phyloP scores from a whole-genome alignment of 2,113 vertebrate species.

The Scartelaos histophorus region DNA sequence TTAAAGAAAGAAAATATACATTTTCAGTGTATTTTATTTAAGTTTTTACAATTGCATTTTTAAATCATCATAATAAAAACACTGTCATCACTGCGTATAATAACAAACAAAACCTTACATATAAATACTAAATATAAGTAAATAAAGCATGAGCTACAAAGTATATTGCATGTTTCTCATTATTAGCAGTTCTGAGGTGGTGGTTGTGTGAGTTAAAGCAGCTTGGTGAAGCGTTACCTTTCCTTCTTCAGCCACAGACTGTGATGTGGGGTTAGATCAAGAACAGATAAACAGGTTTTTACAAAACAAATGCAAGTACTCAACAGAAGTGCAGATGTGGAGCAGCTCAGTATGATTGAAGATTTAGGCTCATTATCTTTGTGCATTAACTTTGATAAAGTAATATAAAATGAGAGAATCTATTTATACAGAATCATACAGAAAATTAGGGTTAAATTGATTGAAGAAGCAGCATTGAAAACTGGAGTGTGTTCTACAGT shows the following conservation, averaged over 20 bases:
- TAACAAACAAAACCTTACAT: neutral
- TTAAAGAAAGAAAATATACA: neutral
- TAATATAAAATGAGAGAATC: too few relatives aligned
- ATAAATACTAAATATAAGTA: neutral
- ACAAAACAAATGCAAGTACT: neutral
- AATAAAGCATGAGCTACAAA: constrained; percentile 3
- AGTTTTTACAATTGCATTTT: neutral
- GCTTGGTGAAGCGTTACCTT: constrained; percentile 21
- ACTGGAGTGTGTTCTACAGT: neutral
- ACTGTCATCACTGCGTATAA: neutral
- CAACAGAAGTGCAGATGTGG: neutral
- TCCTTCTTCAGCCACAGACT: constrained; percentile 2
- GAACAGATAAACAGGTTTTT: neutral
- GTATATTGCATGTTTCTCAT: constrained; percentile 4
- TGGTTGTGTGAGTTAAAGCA: constrained; percentile 40
- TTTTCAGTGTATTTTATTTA: neutral
- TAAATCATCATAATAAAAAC: neutral
- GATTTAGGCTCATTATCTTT: neutral
- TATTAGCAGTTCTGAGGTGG: neutral
- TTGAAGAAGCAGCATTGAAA: neutral
- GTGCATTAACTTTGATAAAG: neutral
- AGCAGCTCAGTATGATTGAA: neutral
- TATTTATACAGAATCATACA: neutral
- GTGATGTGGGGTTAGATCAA: constrained; percentile 6
- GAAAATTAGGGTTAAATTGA: neutral